phyloP scores from a whole-genome alignment of 2,888 invertebrate genomes.

The Listrodromus nycthemerus region DNA sequence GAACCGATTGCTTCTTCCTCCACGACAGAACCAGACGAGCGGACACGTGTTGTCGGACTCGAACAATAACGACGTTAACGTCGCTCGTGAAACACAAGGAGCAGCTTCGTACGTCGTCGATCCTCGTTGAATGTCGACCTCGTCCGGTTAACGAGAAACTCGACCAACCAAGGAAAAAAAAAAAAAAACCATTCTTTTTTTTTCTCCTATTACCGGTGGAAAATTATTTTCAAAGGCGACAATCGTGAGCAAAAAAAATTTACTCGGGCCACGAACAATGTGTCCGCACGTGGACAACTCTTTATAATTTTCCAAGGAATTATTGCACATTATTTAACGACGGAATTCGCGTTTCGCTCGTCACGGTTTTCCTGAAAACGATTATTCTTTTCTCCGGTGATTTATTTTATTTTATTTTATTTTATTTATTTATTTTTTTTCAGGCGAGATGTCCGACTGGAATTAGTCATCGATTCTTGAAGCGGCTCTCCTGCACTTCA shows the following conservation, averaged over 20 bases:
- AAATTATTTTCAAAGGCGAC: too few species aligned
- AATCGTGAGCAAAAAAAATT: too few species aligned
- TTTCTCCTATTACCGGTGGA: too few species aligned
- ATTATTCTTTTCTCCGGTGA: neutral
- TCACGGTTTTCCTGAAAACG: too few species aligned
- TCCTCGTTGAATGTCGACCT: constrained; percentile 10
- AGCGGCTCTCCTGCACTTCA: neutral
- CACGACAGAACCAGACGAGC: constrained; percentile 47
- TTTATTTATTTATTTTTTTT: neutral
- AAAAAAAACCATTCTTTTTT: neutral
- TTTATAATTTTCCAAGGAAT: constrained; percentile 2
- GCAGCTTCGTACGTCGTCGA: too few species aligned
- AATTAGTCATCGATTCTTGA: neutral
- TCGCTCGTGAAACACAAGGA: constrained; percentile 2
- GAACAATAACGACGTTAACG: constrained; percentile 50
- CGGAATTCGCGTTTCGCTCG: too few species aligned
- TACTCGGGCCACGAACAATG: neutral
- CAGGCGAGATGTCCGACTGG: neutral
- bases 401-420: neutral
- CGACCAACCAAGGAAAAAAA: neutral
- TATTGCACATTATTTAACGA: neutral
- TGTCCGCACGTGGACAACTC: neutral
- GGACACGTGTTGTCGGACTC: constrained; percentile 38
- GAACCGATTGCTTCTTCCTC: constrained; percentile 54
- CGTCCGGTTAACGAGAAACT: neutral